Base-by-base conservation (phyloP, 2,113 vertebrate genomes). In the Leucopsar rothschildi region DNA sequence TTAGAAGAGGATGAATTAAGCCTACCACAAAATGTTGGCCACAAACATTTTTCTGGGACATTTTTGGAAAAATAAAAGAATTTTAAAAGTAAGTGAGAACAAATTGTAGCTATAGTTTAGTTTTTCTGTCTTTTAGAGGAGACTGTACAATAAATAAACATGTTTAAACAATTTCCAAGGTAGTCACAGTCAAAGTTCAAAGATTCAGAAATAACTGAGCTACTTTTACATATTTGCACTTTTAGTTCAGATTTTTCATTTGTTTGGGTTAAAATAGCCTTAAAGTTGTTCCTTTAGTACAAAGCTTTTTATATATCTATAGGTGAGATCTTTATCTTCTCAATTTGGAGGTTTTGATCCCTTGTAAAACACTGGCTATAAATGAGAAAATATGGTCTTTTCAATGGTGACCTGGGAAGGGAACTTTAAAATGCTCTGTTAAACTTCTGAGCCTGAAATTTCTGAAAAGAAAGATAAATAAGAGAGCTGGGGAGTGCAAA, bases 401-500 rank as follows among this genome's bases (percentile, higher is more conserved):
- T 90, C 80, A 47, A 2, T 13, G 79, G 35, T 50, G 64, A 66
- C 44, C 60, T 12, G 37, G 60, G 80, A 73, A 86, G 47, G 68
- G 50, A 61, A 66, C 52, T 81, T 70, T 86, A 33, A 59, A 95
- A 92, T 8, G 63, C 71, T 45, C 39, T 57, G 18, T 71, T 66
- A 78, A 93, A 60, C 20, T 78, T 59, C 71, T 37, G 47, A 83
- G 69, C 10, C 44, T 3, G 61, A 10, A 56, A 52, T 68, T 66
- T 78, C 21, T 70, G 2, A 60, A 64, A 91, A 70, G 80, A 45
- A 90, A 93, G 76, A 81, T 52, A 91, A 87, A 93, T 57, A 93
- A 83, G 24, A 70, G 57, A 55, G 56, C 42, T 59, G 44, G 45
- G 82, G 50, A 69, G 28, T 2, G 18, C 31, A 88, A 88, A 77